phyloP scores from a whole-genome alignment of 2,797 vertebrate genomes.

The Neomorphus geoffroyi region DNA sequence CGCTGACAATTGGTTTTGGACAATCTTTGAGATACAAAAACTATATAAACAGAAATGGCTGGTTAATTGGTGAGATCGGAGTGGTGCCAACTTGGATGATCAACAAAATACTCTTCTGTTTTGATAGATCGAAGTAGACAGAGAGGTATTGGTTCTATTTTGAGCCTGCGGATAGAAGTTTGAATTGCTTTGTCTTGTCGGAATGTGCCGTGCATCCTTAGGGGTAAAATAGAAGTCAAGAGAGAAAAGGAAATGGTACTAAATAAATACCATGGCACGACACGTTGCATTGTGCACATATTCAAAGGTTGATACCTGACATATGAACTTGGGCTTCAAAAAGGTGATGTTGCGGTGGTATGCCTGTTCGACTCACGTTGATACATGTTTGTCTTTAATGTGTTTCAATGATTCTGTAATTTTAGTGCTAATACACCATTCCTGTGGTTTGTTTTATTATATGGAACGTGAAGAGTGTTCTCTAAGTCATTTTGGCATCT shows the following conservation, averaged over 20 bases:
- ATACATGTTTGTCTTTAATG: not conserved
- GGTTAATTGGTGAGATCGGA: not conserved
- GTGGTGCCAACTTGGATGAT: not conserved
- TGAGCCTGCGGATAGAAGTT: not conserved
- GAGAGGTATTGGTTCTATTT: not conserved
- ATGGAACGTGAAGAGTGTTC: not conserved
- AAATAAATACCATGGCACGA: not conserved
- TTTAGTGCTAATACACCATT: not conserved
- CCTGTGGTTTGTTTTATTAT: conserved; percentile 23
- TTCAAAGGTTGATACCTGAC: not conserved
- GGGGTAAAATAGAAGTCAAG: not conserved
- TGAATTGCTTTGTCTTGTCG: not conserved
- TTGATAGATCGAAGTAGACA: not conserved
- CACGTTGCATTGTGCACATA: not conserved
- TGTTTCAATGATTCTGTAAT: not conserved
- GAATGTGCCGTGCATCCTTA: not conserved
- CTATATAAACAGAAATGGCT: not conserved
- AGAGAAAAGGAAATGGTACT: not conserved
- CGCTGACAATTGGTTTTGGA: not conserved
- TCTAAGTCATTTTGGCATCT: not conserved
- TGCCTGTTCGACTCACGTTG: not conserved
- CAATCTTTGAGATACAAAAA: not conserved
- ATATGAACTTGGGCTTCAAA: not conserved
- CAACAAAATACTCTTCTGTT: not conserved
- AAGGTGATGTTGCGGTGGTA: not conserved